Percentiles rank a stretch among this genome's conserved stretches.
phyloP scores from a whole-genome alignment of 2,797 vertebrate species.

The Chloroceryle amazona region DNA sequence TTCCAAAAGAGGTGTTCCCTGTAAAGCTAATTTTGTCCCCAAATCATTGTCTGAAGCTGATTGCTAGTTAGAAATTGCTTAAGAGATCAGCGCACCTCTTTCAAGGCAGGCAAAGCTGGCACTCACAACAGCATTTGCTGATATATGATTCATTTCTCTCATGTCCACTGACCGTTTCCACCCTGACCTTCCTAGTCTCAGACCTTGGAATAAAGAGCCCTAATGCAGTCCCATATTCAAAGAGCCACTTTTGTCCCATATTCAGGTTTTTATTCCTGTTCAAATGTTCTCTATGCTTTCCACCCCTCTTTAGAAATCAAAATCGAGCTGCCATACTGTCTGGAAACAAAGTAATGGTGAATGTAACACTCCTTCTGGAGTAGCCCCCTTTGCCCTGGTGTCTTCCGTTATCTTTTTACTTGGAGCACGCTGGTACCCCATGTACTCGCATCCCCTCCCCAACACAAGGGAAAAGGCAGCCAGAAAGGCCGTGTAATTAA shows the following conservation, averaged over 20 bases:
- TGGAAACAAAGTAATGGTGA: not conserved
- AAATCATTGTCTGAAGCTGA: slow-evolving; percentile 56
- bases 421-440: not conserved
- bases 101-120: not conserved
- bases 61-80: slow-evolving; percentile 37
- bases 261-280: slow-evolving; percentile 26
- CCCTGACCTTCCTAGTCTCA: slow-evolving; percentile 51
- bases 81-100: slow-evolving; percentile 48
- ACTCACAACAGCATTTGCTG: not conserved
- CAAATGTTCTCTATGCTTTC: slow-evolving; percentile 3
- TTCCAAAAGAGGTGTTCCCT: slow-evolving; percentile 66
- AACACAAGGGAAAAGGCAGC: accelerated
- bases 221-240: not conserved
- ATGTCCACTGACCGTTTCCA: slow-evolving; percentile 42
- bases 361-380: not conserved
- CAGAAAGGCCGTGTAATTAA: not conserved
- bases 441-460: not conserved
- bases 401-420: not conserved
- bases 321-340: not conserved
- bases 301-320: slow-evolving; percentile 33
- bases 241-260: slow-evolving; percentile 47
- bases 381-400: not conserved
- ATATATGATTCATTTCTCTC: slow-evolving; percentile 35
- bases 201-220: slow-evolving; percentile 1
- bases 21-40: slow-evolving; percentile 65